Evolutionary conservation across 2,797 vertebrate species (phyloP).

Genomic region (Sebastes taczanowskii): DNA sequence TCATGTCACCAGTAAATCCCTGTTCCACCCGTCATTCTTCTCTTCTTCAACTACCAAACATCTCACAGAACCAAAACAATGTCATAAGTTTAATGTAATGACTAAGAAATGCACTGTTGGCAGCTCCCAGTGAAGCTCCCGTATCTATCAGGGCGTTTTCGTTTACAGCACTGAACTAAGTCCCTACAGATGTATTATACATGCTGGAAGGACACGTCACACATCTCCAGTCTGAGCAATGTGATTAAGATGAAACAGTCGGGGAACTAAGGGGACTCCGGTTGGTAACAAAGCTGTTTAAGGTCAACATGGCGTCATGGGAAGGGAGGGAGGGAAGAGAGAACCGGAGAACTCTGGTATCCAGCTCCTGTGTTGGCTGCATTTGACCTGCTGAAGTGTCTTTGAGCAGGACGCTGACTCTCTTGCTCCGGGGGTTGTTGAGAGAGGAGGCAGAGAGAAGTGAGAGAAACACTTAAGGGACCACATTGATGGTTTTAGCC

Average conservation of each 20-base stretch:
- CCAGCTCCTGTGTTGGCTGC: slow-evolving; percentile 35
- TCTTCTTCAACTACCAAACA: slow-evolving; percentile 17
- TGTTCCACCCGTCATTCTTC: neutral
- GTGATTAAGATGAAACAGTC: slow-evolving; percentile 56
- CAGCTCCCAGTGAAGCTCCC: slow-evolving; percentile 54
- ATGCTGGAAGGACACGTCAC: slow-evolving; percentile 61
- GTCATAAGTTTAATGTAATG: slow-evolving; percentile 67
- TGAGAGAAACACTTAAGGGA: neutral
- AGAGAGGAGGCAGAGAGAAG: neutral
- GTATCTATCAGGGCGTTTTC: slow-evolving; percentile 74
- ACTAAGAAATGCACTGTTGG: slow-evolving; percentile 61
- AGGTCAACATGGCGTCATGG: slow-evolving; percentile 39
- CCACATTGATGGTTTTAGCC: neutral
- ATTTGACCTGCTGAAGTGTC: neutral
- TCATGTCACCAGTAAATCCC: slow-evolving; percentile 12
- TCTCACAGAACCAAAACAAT: slow-evolving; percentile 32
- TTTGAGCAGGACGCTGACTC: neutral
- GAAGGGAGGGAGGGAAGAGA: neutral
- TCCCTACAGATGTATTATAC: slow-evolving; percentile 65
- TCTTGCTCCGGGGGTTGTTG: neutral
- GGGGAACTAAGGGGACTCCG: slow-evolving; percentile 31
- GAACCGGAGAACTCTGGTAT: slow-evolving; percentile 6
- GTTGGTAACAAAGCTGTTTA: slow-evolving; percentile 21
- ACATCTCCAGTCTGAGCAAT: slow-evolving; percentile 54
- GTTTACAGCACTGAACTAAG: slow-evolving; percentile 50